These are phyloP conservation scores for Crocallis elinguaria DNA, from an alignment of 2,888 invertebrate species.

Conservation along the genomic window DNA sequence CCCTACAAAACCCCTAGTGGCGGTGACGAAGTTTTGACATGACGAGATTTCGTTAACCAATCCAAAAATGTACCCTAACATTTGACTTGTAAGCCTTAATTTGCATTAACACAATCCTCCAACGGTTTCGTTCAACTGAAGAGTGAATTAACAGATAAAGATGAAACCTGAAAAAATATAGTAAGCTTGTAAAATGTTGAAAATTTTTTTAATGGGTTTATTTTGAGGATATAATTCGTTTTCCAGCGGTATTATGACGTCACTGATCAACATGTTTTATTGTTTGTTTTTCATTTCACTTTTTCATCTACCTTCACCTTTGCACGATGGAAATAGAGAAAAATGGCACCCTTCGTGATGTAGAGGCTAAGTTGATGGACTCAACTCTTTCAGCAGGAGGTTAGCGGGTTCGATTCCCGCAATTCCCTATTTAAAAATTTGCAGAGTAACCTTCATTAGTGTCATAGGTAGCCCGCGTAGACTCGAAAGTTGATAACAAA, in stretches of 20 bases:
- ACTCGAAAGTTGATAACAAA: too few relatives aligned
- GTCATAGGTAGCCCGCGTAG: too few relatives aligned
- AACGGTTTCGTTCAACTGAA: slow-evolving; percentile 30
- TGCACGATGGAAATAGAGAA: too few relatives aligned
- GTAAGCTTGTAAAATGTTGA: neutral
- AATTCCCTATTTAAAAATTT: too few relatives aligned
- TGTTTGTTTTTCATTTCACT: too few relatives aligned
- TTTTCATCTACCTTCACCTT: too few relatives aligned
- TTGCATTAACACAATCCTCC: slow-evolving; percentile 30
- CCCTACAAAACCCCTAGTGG: slow-evolving; percentile 9
- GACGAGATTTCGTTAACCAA: slow-evolving; percentile 35
- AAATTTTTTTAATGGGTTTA: neutral
- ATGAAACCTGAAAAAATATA: slow-evolving; percentile 13
- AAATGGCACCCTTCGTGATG: too few relatives aligned
- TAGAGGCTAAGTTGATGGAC: too few relatives aligned
- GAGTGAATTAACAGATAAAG: slow-evolving; percentile 22
- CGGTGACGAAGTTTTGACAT: slow-evolving; percentile 38
- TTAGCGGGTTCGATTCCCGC: too few relatives aligned
- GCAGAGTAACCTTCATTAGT: too few relatives aligned
- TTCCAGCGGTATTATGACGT: neutral
- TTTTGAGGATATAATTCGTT: neutral
- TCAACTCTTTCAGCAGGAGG: too few relatives aligned
- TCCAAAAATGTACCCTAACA: slow-evolving; percentile 36
- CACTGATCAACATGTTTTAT: too few relatives aligned
- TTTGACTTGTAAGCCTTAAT: slow-evolving; percentile 34